phyloP scores from a whole-genome alignment of 2,888 invertebrate species.

The Rhodophaea formosa region DNA sequence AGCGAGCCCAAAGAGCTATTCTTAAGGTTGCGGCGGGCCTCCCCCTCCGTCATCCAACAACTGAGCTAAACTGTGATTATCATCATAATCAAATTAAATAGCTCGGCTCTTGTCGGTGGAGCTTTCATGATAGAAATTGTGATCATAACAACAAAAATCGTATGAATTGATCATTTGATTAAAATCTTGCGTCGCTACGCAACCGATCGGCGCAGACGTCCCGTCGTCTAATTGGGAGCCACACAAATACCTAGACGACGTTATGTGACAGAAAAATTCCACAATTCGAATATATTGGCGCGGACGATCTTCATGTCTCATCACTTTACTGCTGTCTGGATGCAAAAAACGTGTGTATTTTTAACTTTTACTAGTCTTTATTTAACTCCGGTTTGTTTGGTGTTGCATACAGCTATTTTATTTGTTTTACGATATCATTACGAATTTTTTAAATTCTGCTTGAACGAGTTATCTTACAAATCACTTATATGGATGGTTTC shows the following conservation, averaged over 20 bases:
- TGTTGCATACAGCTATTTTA: neutral
- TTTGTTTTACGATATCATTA: too few relatives aligned
- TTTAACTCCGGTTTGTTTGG: neutral
- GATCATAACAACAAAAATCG: too few relatives aligned
- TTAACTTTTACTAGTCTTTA: neutral
- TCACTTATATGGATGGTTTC: too few relatives aligned
- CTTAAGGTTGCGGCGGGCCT: too few relatives aligned
- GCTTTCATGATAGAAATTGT: too few relatives aligned
- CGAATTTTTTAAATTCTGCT: too few relatives aligned
- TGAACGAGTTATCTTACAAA: too few relatives aligned
- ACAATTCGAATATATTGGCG: slow-evolving; percentile 49
- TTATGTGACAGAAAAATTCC: slow-evolving; percentile 66
- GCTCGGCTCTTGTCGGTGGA: too few relatives aligned
- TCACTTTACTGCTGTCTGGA: slow-evolving; percentile 22
- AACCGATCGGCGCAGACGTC: slow-evolving; percentile 35
- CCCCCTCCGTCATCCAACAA: too few relatives aligned
- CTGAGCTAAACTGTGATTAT: too few relatives aligned
- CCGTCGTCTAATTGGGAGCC: slow-evolving; percentile 56
- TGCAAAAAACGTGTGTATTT: slow-evolving; percentile 23
- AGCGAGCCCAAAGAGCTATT: too few relatives aligned
- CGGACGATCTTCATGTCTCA: slow-evolving; percentile 30
- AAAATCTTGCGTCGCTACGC: neutral
- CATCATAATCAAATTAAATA: too few relatives aligned
- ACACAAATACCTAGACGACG: slow-evolving; percentile 60
- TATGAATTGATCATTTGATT: neutral